These are phyloP conservation scores for Arbacia lixula DNA, from an alignment of 53 echinoderm and acorn worm species.

Conservation along the genomic window DNA sequence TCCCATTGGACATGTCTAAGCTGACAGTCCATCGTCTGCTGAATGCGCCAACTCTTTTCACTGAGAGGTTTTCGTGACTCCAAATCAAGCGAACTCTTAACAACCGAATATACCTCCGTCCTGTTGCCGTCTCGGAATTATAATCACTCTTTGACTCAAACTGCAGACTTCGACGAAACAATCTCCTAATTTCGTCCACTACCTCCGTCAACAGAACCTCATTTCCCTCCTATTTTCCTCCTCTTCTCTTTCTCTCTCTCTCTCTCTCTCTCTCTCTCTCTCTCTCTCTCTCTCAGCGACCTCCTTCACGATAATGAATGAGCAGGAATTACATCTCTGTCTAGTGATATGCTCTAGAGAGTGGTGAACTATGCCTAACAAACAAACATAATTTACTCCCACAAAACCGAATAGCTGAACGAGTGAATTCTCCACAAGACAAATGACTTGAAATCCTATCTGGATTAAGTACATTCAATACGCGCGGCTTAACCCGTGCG, in stretches of 20 bases:
- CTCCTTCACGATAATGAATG: constrained; percentile 39
- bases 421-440: constrained; percentile 34
- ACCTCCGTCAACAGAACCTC: constrained; percentile 19
- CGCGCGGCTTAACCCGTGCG: not conserved
- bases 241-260: not conserved
- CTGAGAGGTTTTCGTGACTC: no score
- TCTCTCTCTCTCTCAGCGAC: constrained; percentile 1
- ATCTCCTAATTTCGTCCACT: constrained; percentile 32
- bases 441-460: constrained; percentile 39
- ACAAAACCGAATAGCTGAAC: constrained; percentile 18
- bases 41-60: no score
- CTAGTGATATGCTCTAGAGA: constrained; percentile 26
- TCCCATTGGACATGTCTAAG: no score
- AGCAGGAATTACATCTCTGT: not conserved
- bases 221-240: no score
- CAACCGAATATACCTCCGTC: no score
- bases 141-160: no score
- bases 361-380: constrained; percentile 40
- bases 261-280: not conserved
- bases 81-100: no score
- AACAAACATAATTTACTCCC: constrained; percentile 45
- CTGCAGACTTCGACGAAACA: constrained; percentile 23
- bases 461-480: not conserved
- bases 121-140: no score
- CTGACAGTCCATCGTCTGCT: no score